phyloP scores from a whole-genome alignment of 2,797 vertebrate species.

The Cyclopterus lumpus region DNA sequence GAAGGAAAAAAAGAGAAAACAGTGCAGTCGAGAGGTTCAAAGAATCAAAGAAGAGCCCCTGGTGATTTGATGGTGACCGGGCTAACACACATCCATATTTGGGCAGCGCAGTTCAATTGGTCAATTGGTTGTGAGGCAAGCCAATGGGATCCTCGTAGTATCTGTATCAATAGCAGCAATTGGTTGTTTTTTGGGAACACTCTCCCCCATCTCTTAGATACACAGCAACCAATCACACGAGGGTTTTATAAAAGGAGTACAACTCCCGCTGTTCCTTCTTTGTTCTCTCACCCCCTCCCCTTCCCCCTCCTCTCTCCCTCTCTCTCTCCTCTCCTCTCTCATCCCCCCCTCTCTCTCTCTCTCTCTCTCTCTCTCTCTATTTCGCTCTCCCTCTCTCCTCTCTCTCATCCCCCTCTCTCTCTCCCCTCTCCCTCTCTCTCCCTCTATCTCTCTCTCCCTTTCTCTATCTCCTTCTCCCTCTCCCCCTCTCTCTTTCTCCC shows the following conservation, averaged over 20 bases:
- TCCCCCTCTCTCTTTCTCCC: too few species aligned
- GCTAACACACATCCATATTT: constrained; percentile 30
- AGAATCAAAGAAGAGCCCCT: background rate
- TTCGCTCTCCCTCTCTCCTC: too few species aligned
- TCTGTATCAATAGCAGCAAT: background rate
- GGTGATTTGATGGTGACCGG: constrained; percentile 14
- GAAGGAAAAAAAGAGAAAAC: background rate
- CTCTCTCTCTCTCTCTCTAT: too few species aligned
- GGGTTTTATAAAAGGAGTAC: background rate
- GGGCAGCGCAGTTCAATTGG: constrained; percentile 23
- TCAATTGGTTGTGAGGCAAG: background rate
- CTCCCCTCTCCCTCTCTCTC: too few species aligned
- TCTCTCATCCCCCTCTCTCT: too few species aligned
- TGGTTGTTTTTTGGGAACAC: constrained; percentile 22
- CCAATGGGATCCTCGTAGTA: constrained; percentile 12
- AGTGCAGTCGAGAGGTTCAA: background rate
- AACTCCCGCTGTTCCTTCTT: background rate
- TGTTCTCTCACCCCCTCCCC: background rate
- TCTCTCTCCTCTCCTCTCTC: background rate
- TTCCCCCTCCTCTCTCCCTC: background rate
- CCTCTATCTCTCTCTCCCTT: too few species aligned
- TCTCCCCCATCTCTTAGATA: constrained; percentile 18
- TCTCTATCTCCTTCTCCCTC: background rate
- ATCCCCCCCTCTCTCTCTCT: too few species aligned
- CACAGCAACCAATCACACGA: constrained; percentile 23